Base-by-base conservation (phyloP, 92 coral and sea anemone genomes). In the Epizoanthus illoricatus region DNA sequence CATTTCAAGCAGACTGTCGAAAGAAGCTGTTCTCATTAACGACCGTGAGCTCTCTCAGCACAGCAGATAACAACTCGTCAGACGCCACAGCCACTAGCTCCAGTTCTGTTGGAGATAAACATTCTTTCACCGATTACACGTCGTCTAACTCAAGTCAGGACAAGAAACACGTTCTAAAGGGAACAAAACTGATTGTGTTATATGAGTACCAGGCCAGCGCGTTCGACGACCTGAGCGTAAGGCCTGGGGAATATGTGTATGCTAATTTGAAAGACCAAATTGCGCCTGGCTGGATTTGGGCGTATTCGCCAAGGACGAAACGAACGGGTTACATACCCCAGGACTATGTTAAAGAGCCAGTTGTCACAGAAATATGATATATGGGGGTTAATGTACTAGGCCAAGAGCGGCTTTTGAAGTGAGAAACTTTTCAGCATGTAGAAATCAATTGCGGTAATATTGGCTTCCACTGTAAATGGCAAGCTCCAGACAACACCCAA, bases 261-360 rank as follows among this genome's bases (percentile, higher is more conserved):
- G 97, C 97, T 20, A 93, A 93, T 45, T 89, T 93, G 11, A 93
- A 93, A 71, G 97, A 93, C 84, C 97, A 93, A 69, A 85, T 93
- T 52, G 94, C 92, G 21, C 97, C 97, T 3, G 89, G 86, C 4
- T 90, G 89, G 92, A 85, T 89, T 56, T 93, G 97, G 97, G 97
- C 91, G 7, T 93, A 93, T 69, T 93, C 97, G n/a, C 94, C 94
- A 2, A 80, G 86, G 23, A 86, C 87, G 64, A 90, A 87, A 86
- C 83, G 92, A 75, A 90, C 97, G 43, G 97, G 97, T 1, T 93
- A 90, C 66, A 91, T 93, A 76, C 97, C 97, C 12, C 92, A 88
- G 33, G 92, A 88, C 15, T 85, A 86, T 69, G 90, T 90, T 2
- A 93, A 87, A 73, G 97, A 93, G 23, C 97, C 97, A 5, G 92